phyloP scores from a whole-genome alignment of 2,888 invertebrate genomes.

The Limnephilus auricula region DNA sequence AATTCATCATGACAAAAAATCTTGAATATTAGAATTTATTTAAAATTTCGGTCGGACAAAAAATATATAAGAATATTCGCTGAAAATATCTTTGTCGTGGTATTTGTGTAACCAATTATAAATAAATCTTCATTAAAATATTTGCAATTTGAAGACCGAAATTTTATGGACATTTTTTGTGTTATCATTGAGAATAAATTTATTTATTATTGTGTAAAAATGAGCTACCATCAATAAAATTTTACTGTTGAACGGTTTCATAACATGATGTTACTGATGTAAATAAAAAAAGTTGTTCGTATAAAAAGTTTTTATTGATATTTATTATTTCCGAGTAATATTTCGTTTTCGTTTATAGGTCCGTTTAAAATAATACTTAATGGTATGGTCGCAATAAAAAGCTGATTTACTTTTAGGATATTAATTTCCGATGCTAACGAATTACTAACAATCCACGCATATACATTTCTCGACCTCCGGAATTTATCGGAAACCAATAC shows the following conservation, averaged over 20 bases:
- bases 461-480: background rate
- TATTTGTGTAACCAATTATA: too few species aligned
- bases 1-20: background rate
- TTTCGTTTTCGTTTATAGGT: background rate
- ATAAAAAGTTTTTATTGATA: background rate
- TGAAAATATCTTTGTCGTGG: too few species aligned
- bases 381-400: background rate
- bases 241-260: background rate
- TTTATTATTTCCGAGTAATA: background rate
- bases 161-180: too few species aligned
- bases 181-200: background rate
- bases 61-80: too few species aligned
- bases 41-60: too few species aligned
- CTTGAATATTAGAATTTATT: too few species aligned
- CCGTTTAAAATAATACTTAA: slow-evolving; percentile 1
- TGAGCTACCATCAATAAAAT: background rate
- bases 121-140: too few species aligned
- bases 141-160: too few species aligned
- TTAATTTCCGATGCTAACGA: slow-evolving; percentile 16
- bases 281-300: background rate
- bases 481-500: slow-evolving; percentile 32
- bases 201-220: background rate
- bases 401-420: background rate
- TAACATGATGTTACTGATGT: background rate
- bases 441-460: background rate